A percentile compares a stretch with the other conserved stretches of the same genome.
Conservation (phyloP, 2,888 invertebrate species). For the Heteromyza rotundicornis region DNA sequence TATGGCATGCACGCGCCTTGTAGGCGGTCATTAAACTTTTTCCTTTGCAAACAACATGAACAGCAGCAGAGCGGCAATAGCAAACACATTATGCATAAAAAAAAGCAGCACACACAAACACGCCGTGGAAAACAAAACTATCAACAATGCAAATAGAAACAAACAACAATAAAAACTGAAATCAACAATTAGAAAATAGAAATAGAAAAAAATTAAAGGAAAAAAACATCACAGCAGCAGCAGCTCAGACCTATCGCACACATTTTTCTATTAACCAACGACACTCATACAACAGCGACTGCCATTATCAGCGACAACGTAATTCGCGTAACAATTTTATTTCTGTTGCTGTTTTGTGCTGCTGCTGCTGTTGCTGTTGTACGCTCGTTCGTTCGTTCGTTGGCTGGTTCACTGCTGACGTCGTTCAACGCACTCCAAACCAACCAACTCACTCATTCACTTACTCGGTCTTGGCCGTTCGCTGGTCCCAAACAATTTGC, state of each 20-base stretch:
- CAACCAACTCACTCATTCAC: background rate
- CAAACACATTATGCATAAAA: conserved; percentile 16
- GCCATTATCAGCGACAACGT: conserved; percentile 20
- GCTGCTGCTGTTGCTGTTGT: conserved; percentile 16
- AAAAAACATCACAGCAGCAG: background rate
- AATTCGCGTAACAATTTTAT: conserved; percentile 14
- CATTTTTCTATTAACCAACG: conserved; percentile 18
- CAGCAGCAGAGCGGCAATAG: background rate
- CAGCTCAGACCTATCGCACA: conserved; percentile 13
- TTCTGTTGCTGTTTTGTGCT: conserved; percentile 7
- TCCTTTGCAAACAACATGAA: background rate
- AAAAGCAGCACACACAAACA: conserved; percentile 7
- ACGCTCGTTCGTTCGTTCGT: background rate
- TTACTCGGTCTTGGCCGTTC: conserved; percentile 13
- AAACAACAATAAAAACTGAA: conserved; percentile 1
- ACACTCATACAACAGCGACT: conserved; percentile 1
- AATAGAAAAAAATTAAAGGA: background rate
- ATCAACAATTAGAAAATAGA: conserved; percentile 15
- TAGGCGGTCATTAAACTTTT: conserved; percentile 14
- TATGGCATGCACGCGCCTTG: conserved; percentile 7
- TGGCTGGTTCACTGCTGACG: background rate
- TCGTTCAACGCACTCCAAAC: conserved; percentile 1
- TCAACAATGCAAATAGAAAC: conserved; percentile 13
- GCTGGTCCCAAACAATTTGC: conserved; percentile 1
- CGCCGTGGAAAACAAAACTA: background rate